Evolutionary conservation across 2,888 invertebrate species (phyloP).

Genomic region (Megamerina dolium): DNA sequence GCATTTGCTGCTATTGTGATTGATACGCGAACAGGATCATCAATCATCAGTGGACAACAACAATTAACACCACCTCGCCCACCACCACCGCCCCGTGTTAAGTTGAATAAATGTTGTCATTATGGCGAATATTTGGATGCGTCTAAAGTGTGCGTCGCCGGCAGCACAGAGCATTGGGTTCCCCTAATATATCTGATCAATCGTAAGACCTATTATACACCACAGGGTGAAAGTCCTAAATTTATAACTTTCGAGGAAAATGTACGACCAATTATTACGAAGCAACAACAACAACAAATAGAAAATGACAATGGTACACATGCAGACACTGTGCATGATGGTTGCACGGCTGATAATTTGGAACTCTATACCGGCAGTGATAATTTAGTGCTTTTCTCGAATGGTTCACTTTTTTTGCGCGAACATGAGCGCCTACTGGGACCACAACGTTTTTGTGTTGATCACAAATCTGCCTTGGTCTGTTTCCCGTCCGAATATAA

Average conservation of each 20-base stretch:
- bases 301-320: conserved; percentile 3
- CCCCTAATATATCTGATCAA: conserved; percentile 57
- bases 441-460: conserved; percentile 63
- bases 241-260: conserved; percentile 49
- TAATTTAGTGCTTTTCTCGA: conserved; percentile 55
- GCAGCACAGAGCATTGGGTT: conserved; percentile 50
- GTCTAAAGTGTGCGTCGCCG: conserved; percentile 44
- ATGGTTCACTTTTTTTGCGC: conserved; percentile 59
- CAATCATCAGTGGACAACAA: background rate
- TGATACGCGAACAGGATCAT: too few relatives aligned
- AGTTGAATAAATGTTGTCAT: conserved; percentile 55
- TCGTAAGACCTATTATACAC: conserved; percentile 46
- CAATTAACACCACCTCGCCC: conserved; percentile 16
- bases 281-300: conserved; percentile 2
- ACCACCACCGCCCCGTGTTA: conserved; percentile 38
- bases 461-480: conserved; percentile 59
- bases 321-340: background rate
- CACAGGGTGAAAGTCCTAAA: conserved; percentile 44
- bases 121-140: conserved; percentile 51
- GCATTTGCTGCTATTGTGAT: too few relatives aligned
- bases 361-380: conserved; percentile 42
- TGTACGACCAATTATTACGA: conserved; percentile 36
- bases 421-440: conserved; percentile 51
- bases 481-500: conserved; percentile 51
- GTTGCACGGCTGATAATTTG: conserved; percentile 24